Evolutionary conservation across 2,113 vertebrate genomes (phyloP).

Genomic region (Rattus norvegicus): GRCr8 NC_086029.1:75509001-75509500

Average conservation of each 20-base stretch:
- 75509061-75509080: neutral
- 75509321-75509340: conserved; percentile 27
- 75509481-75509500: neutral
- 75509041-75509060: neutral
- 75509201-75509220: neutral
- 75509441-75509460: neutral
- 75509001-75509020: neutral
- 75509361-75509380: conserved; percentile 1
- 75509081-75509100: neutral
- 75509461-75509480: neutral
- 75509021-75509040: neutral
- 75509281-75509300: neutral
- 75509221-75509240: neutral
- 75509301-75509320: neutral
- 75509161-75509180: too few species aligned
- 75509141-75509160: neutral
- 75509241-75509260: neutral
- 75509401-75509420: neutral
- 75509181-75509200: accelerated
- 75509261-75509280: conserved; percentile 2
- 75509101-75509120: neutral
- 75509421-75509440: neutral
- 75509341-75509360: conserved; percentile 16
- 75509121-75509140: too few species aligned
- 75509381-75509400: conserved; percentile 26